Conservation (phyloP, 1,140 invertebrate species). For the Bombus polaris region DNA sequence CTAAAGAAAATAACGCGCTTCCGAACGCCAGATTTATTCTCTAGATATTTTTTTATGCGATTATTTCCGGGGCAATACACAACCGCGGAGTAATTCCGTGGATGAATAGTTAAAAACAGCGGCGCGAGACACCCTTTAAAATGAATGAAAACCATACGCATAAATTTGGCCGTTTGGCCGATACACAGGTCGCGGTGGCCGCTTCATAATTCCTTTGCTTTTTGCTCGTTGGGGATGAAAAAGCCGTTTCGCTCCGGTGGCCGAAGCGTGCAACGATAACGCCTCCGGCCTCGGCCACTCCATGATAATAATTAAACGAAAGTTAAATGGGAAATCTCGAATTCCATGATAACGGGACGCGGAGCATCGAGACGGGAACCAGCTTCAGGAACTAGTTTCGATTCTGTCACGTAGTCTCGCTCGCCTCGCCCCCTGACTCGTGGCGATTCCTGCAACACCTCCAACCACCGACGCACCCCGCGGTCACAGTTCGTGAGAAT, state of each 20-base stretch:
- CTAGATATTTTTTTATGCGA: not conserved
- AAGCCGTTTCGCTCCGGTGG: slow-evolving; percentile 1
- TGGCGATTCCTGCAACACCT: too few species aligned
- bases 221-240: slow-evolving; percentile 47
- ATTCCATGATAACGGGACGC: slow-evolving; percentile 51
- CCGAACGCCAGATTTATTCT: not conserved
- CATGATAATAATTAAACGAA: slow-evolving; percentile 68
- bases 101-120: slow-evolving; percentile 36
- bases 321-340: slow-evolving; percentile 68
- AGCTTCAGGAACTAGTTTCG: slow-evolving; percentile 59
- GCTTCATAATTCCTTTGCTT: slow-evolving; percentile 48
- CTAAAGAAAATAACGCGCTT: too few species aligned
- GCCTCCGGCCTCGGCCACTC: not conserved
- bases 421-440: slow-evolving; percentile 12
- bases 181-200: slow-evolving; percentile 28
- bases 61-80: slow-evolving; percentile 8
- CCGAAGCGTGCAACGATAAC: slow-evolving; percentile 40
- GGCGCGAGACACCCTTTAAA: slow-evolving; percentile 16
- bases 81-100: not conserved
- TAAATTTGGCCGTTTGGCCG: slow-evolving; percentile 44
- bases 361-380: slow-evolving; percentile 29
- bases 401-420: slow-evolving; percentile 57
- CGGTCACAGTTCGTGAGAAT: slow-evolving; percentile 24
- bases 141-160: slow-evolving; percentile 59
- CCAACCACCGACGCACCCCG: not conserved